Conservation (phyloP, 2,888 invertebrate genomes). For the Tinea semifulvella region DNA sequence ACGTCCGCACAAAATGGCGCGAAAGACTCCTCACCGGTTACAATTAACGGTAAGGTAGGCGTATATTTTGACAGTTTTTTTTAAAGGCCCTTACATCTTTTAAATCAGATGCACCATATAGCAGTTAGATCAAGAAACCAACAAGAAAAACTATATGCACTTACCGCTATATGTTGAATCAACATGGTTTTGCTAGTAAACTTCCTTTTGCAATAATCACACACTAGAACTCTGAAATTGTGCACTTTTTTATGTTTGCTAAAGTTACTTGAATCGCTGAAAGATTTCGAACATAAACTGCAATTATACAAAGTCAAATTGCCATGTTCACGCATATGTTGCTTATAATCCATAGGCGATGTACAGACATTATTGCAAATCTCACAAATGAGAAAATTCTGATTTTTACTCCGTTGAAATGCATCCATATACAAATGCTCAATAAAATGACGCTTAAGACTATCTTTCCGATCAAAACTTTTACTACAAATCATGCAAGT, state of each 20-base stretch:
- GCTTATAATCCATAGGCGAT: constrained; percentile 30
- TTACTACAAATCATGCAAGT: constrained; percentile 20
- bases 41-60: too few relatives aligned
- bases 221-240: constrained; percentile 28
- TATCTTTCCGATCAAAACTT: constrained; percentile 17
- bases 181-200: constrained; percentile 31
- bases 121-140: neutral
- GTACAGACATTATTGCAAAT: constrained; percentile 17
- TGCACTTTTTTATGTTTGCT: constrained; percentile 52
- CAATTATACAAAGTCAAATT: constrained; percentile 38
- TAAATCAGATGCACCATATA: too few relatives aligned
- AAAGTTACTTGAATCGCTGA: constrained; percentile 50
- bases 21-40: too few relatives aligned
- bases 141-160: constrained; percentile 13
- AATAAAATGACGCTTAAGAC: constrained; percentile 37
- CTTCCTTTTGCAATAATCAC: constrained; percentile 39
- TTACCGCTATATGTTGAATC: constrained; percentile 35
- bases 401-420: constrained; percentile 11
- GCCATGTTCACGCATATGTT: constrained; percentile 43
- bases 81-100: too few relatives aligned
- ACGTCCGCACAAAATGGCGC: too few relatives aligned
- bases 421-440: constrained; percentile 44
- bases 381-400: constrained; percentile 19
- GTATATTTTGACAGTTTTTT: too few relatives aligned
- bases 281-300: constrained; percentile 35